phyloP scores from a whole-genome alignment of 2,888 invertebrate genomes.

The Drosophila austrosaltans region DNA sequence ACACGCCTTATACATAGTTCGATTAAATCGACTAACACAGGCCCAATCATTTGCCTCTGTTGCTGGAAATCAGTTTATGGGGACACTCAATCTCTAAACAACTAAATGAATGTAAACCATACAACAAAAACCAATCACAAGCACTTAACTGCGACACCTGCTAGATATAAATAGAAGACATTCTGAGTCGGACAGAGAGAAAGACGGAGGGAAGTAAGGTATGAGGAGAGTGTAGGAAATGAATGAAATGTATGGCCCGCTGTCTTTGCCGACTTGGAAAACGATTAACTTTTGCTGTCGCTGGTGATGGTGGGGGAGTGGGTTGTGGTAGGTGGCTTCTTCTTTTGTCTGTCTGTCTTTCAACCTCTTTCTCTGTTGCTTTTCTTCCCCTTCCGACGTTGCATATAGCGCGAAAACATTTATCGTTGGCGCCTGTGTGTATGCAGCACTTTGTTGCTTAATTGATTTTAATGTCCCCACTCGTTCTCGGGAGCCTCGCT shows the following conservation, averaged over 20 bases:
- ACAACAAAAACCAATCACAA: conserved; percentile 62
- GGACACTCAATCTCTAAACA: conserved; percentile 52
- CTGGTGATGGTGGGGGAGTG: not conserved
- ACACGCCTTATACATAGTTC: not conserved
- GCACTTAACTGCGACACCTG: conserved; percentile 54
- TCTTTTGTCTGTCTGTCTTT: not conserved
- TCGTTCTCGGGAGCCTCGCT: conserved; percentile 11
- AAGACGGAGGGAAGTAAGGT: conserved; percentile 41
- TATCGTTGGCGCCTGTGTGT: conserved; percentile 65
- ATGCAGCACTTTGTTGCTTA: conserved; percentile 79
- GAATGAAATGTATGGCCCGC: conserved; percentile 27
- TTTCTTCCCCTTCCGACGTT: conserved; percentile 22
- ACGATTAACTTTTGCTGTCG: conserved; percentile 65
- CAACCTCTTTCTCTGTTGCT: not conserved
- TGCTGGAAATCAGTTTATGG: conserved; percentile 18
- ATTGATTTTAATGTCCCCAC: conserved; percentile 77
- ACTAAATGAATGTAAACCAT: conserved; percentile 56
- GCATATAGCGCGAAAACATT: conserved; percentile 57
- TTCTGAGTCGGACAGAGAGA: not conserved
- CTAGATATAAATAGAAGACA: conserved; percentile 2
- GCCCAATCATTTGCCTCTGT: not conserved
- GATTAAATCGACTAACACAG: not conserved
- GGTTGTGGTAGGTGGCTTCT: not conserved
- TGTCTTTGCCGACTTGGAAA: conserved; percentile 70
- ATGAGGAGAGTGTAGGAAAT: not conserved